A percentile compares a stretch with the other conserved stretches of the same genome.
Evolutionary conservation across 2,888 invertebrate genomes (phyloP).

Genomic region (Nasonovia ribisnigri): DNA sequence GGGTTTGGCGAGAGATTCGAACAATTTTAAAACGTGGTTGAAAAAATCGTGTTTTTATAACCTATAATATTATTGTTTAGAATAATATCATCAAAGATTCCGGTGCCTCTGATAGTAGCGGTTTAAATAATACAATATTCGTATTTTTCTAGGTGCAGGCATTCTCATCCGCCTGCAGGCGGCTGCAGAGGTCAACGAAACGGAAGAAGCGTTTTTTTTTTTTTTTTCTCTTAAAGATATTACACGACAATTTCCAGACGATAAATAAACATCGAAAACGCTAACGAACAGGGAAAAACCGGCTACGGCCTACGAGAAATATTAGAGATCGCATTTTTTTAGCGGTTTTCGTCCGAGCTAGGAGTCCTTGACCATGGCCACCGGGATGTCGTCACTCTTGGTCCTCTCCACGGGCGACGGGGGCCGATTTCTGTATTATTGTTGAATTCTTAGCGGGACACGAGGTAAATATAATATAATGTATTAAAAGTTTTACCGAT

Average conservation of each 20-base stretch:
- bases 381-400: neutral
- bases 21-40: neutral
- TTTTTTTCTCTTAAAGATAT: neutral
- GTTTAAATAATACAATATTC: neutral
- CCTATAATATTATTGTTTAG: neutral
- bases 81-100: neutral
- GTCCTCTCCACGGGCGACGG: neutral
- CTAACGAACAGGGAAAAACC: neutral
- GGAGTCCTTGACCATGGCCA: neutral
- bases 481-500: neutral
- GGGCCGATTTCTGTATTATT: too few relatives aligned
- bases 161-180: neutral
- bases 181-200: neutral
- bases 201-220: neutral
- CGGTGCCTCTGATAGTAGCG: neutral
- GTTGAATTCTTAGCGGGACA: neutral
- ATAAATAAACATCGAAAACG: neutral
- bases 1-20: neutral
- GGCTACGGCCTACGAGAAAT: neutral
- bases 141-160: neutral
- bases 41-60: too few relatives aligned
- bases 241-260: neutral
- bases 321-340: neutral
- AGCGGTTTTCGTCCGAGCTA: neutral
- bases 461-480: neutral